Evolutionary conservation across 1,140 invertebrate species (phyloP).

Genomic region (Trissolcus basalis): DNA sequence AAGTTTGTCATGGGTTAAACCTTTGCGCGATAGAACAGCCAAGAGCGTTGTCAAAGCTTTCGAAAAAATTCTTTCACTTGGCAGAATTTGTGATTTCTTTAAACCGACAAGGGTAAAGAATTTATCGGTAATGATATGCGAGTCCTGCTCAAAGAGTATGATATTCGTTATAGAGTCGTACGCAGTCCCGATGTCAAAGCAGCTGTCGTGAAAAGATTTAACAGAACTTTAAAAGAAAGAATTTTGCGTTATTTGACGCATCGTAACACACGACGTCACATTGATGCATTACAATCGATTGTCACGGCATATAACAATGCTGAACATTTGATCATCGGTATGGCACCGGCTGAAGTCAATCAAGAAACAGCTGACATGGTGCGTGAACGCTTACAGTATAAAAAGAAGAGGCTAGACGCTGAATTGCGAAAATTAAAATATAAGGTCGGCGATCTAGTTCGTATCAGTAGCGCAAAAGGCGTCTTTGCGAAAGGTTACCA

Average conservation of each 20-base stretch:
- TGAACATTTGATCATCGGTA: background rate
- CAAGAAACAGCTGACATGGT: background rate
- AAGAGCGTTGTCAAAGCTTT: too few relatives aligned
- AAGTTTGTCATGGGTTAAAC: slow-evolving; percentile 36
- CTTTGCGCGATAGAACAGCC: slow-evolving; percentile 12
- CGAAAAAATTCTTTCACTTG: too few relatives aligned
- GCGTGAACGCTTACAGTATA: background rate
- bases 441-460: slow-evolving; percentile 13
- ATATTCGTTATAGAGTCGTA: background rate
- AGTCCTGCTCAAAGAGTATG: background rate
- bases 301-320: background rate
- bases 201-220: background rate
- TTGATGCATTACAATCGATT: background rate
- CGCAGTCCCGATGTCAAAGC: background rate
- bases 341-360: background rate
- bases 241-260: background rate
- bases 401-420: background rate
- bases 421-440: background rate
- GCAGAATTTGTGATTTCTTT: too few relatives aligned
- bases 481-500: slow-evolving; percentile 27
- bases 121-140: too few relatives aligned
- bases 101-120: too few relatives aligned
- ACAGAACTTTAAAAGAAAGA: background rate
- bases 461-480: slow-evolving; percentile 9
- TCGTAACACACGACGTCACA: background rate